These are phyloP conservation scores for Papilio protenor DNA, from an alignment of 2,888 invertebrate genomes.

Conservation along the genomic window DNA sequence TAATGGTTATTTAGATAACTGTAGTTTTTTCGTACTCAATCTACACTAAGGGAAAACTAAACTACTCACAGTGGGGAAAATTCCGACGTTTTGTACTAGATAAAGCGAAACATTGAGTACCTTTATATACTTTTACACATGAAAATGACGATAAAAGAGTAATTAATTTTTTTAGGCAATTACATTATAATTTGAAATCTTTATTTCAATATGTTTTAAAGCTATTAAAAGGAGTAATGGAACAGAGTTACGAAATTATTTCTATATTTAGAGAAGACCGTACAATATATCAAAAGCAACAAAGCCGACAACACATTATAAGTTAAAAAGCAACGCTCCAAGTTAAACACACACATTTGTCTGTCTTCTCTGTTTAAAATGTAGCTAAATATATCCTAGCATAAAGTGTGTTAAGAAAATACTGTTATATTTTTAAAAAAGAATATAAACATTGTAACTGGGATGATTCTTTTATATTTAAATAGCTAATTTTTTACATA, in stretches of 20 bases:
- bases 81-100: too few relatives aligned
- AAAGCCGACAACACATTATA: slow-evolving; percentile 16
- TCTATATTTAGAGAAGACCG: neutral
- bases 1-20: too few relatives aligned
- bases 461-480: too few relatives aligned
- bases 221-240: neutral
- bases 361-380: slow-evolving; percentile 14
- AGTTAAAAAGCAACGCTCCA: slow-evolving; percentile 5
- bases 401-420: neutral
- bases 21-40: too few relatives aligned
- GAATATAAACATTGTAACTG: too few relatives aligned
- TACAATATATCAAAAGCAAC: neutral
- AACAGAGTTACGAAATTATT: neutral
- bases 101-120: too few relatives aligned
- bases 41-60: too few relatives aligned
- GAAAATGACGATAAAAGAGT: too few relatives aligned
- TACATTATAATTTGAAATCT: neutral
- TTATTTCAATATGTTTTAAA: neutral
- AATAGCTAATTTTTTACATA: too few relatives aligned
- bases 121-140: too few relatives aligned
- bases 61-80: too few relatives aligned
- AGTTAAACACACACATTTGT: slow-evolving; percentile 9
- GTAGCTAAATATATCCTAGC: neutral
- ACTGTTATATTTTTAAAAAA: neutral
- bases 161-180: too few relatives aligned